These are phyloP conservation scores for Latrodectus geometricus DNA, from an alignment of 1,140 invertebrate species.

Conservation along the genomic window DNA sequence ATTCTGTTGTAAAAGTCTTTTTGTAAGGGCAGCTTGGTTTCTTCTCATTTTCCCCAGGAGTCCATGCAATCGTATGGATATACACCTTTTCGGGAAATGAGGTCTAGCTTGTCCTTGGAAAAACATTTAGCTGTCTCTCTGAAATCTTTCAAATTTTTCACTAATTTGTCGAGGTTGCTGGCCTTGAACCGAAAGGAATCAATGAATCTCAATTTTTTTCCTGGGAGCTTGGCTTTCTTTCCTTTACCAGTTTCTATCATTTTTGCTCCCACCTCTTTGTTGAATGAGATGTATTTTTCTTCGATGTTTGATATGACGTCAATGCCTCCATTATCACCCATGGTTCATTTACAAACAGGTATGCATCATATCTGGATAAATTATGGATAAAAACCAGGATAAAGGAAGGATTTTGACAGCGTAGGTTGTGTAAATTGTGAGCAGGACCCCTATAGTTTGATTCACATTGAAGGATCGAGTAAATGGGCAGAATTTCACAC, in stretches of 20 bases:
- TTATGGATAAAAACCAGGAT: not conserved
- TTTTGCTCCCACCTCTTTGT: not conserved
- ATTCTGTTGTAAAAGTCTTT: too few relatives aligned
- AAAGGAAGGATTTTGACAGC: not conserved
- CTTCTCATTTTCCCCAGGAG: constrained; percentile 59
- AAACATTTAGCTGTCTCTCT: not conserved
- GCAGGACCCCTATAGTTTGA: not conserved
- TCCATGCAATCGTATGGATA: constrained; percentile 65
- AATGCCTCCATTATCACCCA: constrained; percentile 65
- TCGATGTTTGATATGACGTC: constrained; percentile 68
- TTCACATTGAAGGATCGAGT: not conserved
- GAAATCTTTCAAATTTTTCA: not conserved
- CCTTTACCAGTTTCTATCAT: not conserved
- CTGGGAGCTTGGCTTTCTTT: not conserved
- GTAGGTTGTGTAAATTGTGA: not conserved
- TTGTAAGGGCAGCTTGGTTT: constrained; percentile 60
- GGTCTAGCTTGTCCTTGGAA: not conserved
- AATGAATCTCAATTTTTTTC: constrained; percentile 3
- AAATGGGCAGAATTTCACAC: not conserved
- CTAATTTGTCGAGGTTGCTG: not conserved
- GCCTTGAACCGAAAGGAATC: not conserved
- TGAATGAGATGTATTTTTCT: constrained; percentile 65
- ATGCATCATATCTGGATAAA: constrained; percentile 66
- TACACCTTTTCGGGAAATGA: constrained; percentile 59
- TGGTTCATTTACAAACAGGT: constrained; percentile 67